Conservation (phyloP, 1,140 invertebrate species). For the Drosophila suzukii region DNA sequence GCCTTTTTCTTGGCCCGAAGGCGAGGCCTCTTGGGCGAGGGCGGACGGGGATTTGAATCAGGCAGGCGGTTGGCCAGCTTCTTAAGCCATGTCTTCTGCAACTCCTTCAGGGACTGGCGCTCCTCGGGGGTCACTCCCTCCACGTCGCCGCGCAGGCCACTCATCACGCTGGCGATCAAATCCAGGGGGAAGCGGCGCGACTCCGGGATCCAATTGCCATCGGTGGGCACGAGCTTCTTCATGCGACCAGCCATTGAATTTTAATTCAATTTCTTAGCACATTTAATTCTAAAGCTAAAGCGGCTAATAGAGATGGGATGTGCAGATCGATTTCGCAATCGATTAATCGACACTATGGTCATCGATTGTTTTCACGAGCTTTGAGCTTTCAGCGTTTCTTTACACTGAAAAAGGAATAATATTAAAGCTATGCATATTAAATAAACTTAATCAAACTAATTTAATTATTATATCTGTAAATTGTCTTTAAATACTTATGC, state of each 20-base stretch:
- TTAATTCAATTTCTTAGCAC: background rate
- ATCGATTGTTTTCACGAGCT: too few species aligned
- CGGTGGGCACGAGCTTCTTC: background rate
- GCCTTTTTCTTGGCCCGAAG: background rate
- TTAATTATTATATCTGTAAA: too few species aligned
- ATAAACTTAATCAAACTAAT: too few species aligned
- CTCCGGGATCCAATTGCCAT: background rate
- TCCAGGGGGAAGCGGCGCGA: background rate
- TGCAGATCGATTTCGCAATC: too few species aligned
- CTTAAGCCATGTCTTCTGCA: background rate
- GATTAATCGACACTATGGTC: too few species aligned
- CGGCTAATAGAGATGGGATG: too few species aligned
- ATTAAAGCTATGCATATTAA: too few species aligned
- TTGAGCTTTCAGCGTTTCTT: too few species aligned
- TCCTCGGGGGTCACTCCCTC: background rate
- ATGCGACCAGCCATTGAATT: too few species aligned
- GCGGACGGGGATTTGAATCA: background rate
- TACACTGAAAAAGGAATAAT: too few species aligned
- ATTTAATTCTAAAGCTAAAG: too few species aligned
- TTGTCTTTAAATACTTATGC: too few species aligned
- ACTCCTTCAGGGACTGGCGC: background rate
- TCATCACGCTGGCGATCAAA: background rate
- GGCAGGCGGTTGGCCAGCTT: constrained; percentile 1
- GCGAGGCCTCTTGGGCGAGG: background rate
- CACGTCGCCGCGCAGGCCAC: background rate